phyloP scores from a whole-genome alignment of 2,113 vertebrate species.

The Chaetodon trifascialis region DNA sequence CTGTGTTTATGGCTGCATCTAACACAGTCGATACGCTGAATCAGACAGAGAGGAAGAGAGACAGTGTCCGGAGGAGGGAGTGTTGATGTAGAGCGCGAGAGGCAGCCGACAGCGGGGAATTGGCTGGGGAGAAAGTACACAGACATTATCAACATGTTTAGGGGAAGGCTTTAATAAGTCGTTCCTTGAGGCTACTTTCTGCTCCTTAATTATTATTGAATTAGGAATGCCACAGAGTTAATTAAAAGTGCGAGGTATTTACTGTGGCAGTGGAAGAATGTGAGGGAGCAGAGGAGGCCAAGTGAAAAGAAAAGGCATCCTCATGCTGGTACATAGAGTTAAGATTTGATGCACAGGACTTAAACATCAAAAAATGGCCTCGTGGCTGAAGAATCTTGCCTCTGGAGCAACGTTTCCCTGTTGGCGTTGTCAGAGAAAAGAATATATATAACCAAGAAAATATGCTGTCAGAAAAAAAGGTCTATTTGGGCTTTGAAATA shows the following conservation, averaged over 20 bases:
- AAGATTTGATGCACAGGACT: background rate
- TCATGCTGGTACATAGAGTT: background rate
- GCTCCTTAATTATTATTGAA: slow-evolving; percentile 81
- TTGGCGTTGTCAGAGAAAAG: background rate
- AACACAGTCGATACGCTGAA: slow-evolving; percentile 24
- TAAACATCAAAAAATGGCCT: background rate
- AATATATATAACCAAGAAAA: background rate
- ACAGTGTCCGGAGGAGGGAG: slow-evolving; percentile 30
- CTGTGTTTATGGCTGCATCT: slow-evolving; percentile 15
- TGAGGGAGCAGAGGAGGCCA: slow-evolving; percentile 30
- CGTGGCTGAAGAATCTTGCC: background rate
- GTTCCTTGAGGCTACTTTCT: slow-evolving; percentile 73
- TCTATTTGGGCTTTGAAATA: background rate
- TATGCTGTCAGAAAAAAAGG: background rate
- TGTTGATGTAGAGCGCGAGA: slow-evolving; percentile 37
- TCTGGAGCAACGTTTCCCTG: background rate
- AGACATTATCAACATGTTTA: slow-evolving; percentile 71
- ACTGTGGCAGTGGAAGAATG: slow-evolving; percentile 52
- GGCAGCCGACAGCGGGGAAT: slow-evolving; percentile 42
- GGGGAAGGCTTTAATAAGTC: slow-evolving; percentile 74
- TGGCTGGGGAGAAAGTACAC: slow-evolving; percentile 45
- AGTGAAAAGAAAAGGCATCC: background rate
- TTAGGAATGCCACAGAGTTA: slow-evolving; percentile 74
- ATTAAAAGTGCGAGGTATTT: slow-evolving; percentile 77
- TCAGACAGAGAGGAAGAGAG: slow-evolving; percentile 23